phyloP scores from a whole-genome alignment of 1,140 invertebrate genomes.

The Lordiphosa stackelbergi region DNA sequence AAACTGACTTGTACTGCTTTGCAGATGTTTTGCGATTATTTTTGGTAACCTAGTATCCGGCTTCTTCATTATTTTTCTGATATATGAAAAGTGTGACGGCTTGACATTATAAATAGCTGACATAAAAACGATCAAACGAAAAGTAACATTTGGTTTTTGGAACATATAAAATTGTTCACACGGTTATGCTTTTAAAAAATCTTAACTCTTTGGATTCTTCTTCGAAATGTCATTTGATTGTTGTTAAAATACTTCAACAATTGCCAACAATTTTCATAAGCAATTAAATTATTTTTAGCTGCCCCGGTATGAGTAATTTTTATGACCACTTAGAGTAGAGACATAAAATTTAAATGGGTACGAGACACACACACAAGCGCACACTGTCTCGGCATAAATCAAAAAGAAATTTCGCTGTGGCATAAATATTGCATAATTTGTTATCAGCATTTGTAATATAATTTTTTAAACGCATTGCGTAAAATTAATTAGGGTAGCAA shows the following conservation, averaged over 20 bases:
- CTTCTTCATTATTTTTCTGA: too few species aligned
- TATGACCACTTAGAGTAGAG: slow-evolving; percentile 24
- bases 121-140: too few species aligned
- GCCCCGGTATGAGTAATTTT: slow-evolving; percentile 36
- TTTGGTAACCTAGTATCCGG: too few species aligned
- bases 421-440: slow-evolving; percentile 51
- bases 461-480: slow-evolving; percentile 48
- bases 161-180: too few species aligned
- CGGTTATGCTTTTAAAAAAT: too few species aligned
- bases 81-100: too few species aligned
- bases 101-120: too few species aligned
- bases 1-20: too few species aligned
- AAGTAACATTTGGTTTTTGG: too few species aligned
- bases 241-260: neutral
- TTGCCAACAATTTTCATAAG: slow-evolving; percentile 1
- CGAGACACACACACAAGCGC: slow-evolving; percentile 15
- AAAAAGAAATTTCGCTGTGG: slow-evolving; percentile 33
- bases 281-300: slow-evolving; percentile 16
- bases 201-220: neutral
- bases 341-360: slow-evolving; percentile 41
- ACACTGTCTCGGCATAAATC: slow-evolving; percentile 26
- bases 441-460: slow-evolving; percentile 44
- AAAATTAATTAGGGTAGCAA: slow-evolving; percentile 60
- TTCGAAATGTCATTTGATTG: neutral
- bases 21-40: too few species aligned